Percentiles rank a stretch among this genome's conserved stretches.
Conservation (phyloP, 2,113 vertebrate species). For the Spheniscus mendiculus region DNA sequence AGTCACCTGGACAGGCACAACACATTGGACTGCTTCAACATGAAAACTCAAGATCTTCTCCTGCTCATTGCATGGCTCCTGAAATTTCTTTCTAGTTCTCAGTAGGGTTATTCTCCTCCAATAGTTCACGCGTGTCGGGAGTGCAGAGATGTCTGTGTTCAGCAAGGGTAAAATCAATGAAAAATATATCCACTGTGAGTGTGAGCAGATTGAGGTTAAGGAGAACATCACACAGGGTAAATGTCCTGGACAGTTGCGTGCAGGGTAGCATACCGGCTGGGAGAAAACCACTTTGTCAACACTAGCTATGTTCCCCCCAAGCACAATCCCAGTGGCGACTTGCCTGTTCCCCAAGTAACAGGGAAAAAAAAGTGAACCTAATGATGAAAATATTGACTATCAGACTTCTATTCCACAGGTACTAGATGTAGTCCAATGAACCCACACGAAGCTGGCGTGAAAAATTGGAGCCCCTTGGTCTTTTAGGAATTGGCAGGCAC, state of each 20-base stretch:
- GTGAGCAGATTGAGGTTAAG: not conserved
- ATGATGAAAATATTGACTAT: not conserved
- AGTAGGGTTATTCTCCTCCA: not conserved
- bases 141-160: not conserved
- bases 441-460: not conserved
- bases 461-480: not conserved
- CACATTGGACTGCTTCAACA: not conserved
- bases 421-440: not conserved
- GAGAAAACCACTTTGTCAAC: not conserved
- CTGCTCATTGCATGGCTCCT: not conserved
- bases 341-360: not conserved
- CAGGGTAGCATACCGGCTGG: accelerated
- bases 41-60: not conserved
- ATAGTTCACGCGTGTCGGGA: accelerated
- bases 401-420: not conserved
- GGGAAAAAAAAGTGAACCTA: not conserved
- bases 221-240: accelerated
- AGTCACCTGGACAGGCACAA: not conserved
- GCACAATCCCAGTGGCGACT: not conserved
- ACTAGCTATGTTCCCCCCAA: accelerated
- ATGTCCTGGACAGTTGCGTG: not conserved
- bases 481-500: not conserved
- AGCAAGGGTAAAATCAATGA: not conserved
- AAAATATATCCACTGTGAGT: not conserved
- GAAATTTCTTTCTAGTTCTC: not conserved